phyloP scores from a whole-genome alignment of 2,113 vertebrate species.

The Clarias gariepinus region DNA sequence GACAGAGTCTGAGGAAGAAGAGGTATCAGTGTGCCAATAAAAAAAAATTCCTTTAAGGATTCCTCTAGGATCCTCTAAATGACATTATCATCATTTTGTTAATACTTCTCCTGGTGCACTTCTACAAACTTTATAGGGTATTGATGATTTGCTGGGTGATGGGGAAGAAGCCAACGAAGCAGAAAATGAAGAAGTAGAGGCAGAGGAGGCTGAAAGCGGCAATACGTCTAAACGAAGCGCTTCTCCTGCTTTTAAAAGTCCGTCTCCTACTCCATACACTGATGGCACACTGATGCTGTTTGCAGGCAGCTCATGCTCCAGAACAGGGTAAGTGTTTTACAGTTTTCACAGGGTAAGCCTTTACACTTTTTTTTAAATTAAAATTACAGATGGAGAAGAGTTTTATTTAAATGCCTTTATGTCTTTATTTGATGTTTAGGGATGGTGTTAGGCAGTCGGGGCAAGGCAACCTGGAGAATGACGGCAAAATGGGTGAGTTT shows the following conservation, averaged over 20 bases:
- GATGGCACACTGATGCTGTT: constrained; percentile 90
- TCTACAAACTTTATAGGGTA: constrained; percentile 65
- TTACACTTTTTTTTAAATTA: too few species aligned
- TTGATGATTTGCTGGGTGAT: constrained; percentile 77
- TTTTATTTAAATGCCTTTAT: neutral
- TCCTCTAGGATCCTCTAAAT: neutral
- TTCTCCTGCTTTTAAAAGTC: constrained; percentile 61
- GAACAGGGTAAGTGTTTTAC: constrained; percentile 74
- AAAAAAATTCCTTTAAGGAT: neutral
- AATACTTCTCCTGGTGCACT: neutral
- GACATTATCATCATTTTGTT: neutral
- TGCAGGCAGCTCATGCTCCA: constrained; percentile 85
- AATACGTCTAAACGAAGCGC: constrained; percentile 64
- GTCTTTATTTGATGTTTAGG: constrained; percentile 50
- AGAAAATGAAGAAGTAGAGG: constrained; percentile 64
- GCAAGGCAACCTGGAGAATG: constrained; percentile 60
- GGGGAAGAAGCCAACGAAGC: constrained; percentile 68
- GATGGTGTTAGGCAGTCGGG: constrained; percentile 65
- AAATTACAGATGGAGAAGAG: too few species aligned
- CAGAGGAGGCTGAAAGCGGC: constrained; percentile 65
- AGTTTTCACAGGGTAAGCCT: neutral
- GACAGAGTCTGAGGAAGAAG: constrained; percentile 83
- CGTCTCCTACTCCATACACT: constrained; percentile 66
- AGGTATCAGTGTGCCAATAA: constrained; percentile 54
- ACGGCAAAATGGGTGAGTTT: constrained; percentile 69